Conservation (phyloP, 2,113 vertebrate species). For the Gorilla gorilla region DNA sequence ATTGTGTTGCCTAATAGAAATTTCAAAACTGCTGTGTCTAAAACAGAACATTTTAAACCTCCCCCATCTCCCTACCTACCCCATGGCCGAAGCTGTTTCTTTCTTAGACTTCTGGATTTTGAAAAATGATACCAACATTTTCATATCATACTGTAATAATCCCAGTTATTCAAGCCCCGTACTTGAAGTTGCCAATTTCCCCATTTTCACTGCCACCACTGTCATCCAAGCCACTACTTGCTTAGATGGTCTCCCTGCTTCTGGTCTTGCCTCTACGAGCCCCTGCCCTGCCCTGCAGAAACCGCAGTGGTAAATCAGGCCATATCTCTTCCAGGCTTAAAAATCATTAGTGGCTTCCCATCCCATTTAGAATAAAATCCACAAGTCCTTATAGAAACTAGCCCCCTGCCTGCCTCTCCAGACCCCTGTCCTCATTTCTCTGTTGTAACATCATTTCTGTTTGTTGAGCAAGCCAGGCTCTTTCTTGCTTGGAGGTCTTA, state of each 20-base stretch:
- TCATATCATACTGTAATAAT: neutral
- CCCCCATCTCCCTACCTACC: neutral
- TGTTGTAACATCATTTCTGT: neutral
- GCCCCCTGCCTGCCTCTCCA: neutral
- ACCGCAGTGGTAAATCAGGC: neutral
- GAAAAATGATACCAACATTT: neutral
- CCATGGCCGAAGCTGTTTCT: neutral
- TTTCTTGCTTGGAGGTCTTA: neutral
- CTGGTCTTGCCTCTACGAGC: neutral
- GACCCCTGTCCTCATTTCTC: neutral
- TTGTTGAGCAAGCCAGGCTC: neutral
- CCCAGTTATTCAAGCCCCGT: neutral
- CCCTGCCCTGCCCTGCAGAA: neutral
- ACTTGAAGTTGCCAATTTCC: neutral
- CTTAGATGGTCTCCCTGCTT: neutral
- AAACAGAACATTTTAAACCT: neutral
- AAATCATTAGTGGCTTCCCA: neutral
- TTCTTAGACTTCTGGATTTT: neutral
- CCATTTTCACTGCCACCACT: neutral
- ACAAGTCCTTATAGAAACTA: neutral
- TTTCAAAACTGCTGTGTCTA: neutral
- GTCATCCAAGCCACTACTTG: neutral
- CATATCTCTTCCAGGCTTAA: neutral
- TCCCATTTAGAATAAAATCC: neutral
- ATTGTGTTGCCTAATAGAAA: neutral